Base-by-base conservation (phyloP, 2,888 invertebrate species). In the Lordiphosa andalusiaca region DNA sequence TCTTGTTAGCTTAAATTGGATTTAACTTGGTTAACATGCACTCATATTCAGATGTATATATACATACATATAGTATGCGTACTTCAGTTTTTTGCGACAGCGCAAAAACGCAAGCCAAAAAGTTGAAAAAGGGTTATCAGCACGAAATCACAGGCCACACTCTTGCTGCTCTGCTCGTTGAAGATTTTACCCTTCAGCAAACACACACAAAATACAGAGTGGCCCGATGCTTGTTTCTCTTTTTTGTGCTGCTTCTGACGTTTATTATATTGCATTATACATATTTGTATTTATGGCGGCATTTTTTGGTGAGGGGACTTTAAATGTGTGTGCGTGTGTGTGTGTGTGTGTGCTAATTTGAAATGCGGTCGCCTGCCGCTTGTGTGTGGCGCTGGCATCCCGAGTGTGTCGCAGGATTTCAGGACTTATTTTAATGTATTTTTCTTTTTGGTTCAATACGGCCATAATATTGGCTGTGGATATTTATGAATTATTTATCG, bases 231-330 rank as follows among this genome's bases (percentile, higher is more conserved):
- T 52, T 57, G 35, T n/a, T 56, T 52, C 39, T 62, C 55, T 58
- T 53, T 51, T 33, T 41, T 33, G 47, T 61, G 41, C 73, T 82
- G 76, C 64, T 67, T 66, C 54, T 74, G 85, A 82, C 80, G 68
- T 82, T 81, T 84, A 83, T 81, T 81, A 75, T 78, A 78, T 80
- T 84, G 83, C 83, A 73, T 75, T 71, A 73, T 73, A 65, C 55
- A 51, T 63, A 73, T 82, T 67, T 80, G 71, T 82, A 70, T 78
- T 74, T 84, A 68, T 74, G 60, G 64, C 57, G 58, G 70, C 51
- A 48, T 59, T 61, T 64, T 62, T 66, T 55, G 10, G 21, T 6
- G 13, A 19, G 36, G 40, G 21, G 9, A 35, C 46, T 35, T 19
- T 41, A 55, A 33, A 49, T 35, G 10, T 36, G n/a, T 47, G 5